phyloP scores from a whole-genome alignment of 2,113 vertebrate genomes.

The Tyrannus savana region DNA sequence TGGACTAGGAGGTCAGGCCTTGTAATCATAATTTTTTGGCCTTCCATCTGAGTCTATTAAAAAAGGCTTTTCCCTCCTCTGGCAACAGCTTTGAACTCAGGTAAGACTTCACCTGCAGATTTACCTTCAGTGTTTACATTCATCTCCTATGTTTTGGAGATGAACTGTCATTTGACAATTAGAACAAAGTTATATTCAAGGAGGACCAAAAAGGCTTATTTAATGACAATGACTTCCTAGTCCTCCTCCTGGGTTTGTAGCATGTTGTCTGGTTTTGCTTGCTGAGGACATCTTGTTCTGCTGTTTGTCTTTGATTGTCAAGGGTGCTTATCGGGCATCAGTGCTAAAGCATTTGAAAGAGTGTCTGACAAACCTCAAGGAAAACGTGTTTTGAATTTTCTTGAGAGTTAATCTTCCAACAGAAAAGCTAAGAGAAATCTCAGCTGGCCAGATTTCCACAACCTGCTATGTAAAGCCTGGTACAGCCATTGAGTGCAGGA shows the following conservation, averaged over 20 bases:
- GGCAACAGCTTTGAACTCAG: not conserved
- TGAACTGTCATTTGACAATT: not conserved
- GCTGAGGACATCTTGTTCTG: not conserved
- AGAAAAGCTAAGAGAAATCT: not conserved
- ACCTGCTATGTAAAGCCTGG: not conserved
- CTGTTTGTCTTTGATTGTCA: not conserved
- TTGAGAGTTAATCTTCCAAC: not conserved
- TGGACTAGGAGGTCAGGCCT: not conserved
- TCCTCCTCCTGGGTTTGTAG: not conserved
- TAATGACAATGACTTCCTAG: not conserved
- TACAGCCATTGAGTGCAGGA: not conserved
- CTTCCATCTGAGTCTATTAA: not conserved
- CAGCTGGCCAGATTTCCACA: not conserved
- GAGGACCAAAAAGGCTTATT: not conserved
- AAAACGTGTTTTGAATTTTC: not conserved
- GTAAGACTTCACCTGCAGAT: not conserved
- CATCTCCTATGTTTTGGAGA: not conserved
- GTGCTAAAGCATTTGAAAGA: not conserved
- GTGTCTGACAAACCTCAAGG: not conserved
- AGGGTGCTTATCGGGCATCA: not conserved
- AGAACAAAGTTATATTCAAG: not conserved
- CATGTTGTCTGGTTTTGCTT: not conserved
- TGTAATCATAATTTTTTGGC: not conserved
- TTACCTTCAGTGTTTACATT: not conserved
- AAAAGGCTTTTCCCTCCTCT: not conserved